Evolutionary conservation across 2,888 invertebrate species (phyloP), one percentile per base, ranked within the genome.

Genomic region (Machimus rusticus): DNA sequence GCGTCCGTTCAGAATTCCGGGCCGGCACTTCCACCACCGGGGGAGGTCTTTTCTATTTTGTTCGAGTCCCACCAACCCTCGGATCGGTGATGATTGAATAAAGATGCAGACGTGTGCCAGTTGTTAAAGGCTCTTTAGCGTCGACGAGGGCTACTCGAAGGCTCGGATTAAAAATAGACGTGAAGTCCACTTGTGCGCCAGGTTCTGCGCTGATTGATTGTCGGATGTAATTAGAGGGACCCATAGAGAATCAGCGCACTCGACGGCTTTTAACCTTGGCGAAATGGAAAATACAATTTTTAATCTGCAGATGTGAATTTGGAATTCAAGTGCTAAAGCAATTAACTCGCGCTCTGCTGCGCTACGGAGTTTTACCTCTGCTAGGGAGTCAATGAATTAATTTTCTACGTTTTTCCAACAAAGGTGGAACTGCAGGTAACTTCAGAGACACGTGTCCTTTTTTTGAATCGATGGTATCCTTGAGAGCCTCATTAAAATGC

Each of bases 61-160:
- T 31, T 39, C 66, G 23, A 31, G 14, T 16, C 2, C 23, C 23
- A 31, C 34, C 37, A n/a, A 46, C 34, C 34, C 28, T n/a, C 39
- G 5, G 19, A 74, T 74, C 39, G 55, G 86, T 39, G 86, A 78
- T 86, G 86, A 86, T 86, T 86, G 86, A 86, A 76, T 78, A 82
- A 82, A 86, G 86, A 76, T 77, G 66, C 78, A 78, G 79, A 79
- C 78, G 79, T 81, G 79, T 87, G 87, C 66, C 87, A 87, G 87
- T 79, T 87, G 87, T 87, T 87, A 79, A 74, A 81, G 81, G 43
- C 66, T 78, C 78, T 86, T 78, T 78, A 78, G 31, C 51, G 37
- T 51, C 74, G 31, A 78, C 77, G 51, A 78, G 87, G 51, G 74
- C 37, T 34, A 55, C 55, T 86, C 76, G n/a, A 8, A 37, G 23